Conservation (phyloP, 2,797 vertebrate genomes). For the Spinibarbus caldwelli region DNA sequence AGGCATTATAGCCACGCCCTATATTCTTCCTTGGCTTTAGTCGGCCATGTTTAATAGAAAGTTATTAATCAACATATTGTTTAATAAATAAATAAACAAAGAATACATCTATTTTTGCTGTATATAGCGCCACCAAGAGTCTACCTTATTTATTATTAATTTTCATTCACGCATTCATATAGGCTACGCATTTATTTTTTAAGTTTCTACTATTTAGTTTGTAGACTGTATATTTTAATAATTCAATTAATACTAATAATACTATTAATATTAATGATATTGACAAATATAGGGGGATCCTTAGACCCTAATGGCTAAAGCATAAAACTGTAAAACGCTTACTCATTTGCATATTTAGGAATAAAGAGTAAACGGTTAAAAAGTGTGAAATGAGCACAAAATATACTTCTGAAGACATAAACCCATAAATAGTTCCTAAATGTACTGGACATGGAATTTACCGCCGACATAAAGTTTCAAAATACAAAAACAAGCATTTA, state of each 20-base stretch:
- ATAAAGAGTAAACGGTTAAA: background rate
- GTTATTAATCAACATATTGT: background rate
- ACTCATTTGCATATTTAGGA: background rate
- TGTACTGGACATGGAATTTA: too few relatives aligned
- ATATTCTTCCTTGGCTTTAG: background rate
- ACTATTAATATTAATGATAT: background rate
- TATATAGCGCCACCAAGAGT: background rate
- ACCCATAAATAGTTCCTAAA: background rate
- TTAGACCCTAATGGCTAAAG: background rate
- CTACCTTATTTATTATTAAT: background rate
- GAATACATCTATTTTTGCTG: background rate
- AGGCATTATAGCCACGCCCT: background rate
- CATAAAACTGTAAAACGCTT: background rate
- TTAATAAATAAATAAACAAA: background rate
- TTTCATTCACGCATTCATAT: background rate
- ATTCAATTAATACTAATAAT: background rate
- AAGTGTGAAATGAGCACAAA: background rate
- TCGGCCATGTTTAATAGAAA: background rate
- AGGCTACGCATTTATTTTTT: too few relatives aligned
- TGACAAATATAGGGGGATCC: background rate
- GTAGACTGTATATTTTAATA: background rate
- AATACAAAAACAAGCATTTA: background rate
- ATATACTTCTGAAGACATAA: background rate
- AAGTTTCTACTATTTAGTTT: too few relatives aligned
- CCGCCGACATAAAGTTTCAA: background rate